A percentile compares a stretch with the other conserved stretches of the same genome.
Evolutionary conservation across 2,888 invertebrate genomes (phyloP).

Genomic region (Euclidia mi): DNA sequence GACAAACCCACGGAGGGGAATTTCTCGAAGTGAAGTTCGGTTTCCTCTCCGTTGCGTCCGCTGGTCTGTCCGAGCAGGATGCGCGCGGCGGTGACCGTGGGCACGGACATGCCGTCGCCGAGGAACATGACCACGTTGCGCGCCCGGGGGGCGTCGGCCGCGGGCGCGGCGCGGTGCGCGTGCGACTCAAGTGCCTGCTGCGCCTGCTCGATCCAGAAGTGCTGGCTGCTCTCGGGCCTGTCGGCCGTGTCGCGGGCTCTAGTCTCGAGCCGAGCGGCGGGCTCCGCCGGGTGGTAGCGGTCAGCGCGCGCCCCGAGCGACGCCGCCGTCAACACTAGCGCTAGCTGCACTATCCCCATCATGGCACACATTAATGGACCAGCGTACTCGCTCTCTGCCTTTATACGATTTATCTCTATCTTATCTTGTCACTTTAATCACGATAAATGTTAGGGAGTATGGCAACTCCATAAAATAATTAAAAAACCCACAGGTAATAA

Average conservation of each 20-base stretch:
- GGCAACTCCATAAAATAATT: no score
- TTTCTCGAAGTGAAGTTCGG: conserved; percentile 89
- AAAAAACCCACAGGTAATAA: no score
- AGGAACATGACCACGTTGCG: conserved; percentile 92
- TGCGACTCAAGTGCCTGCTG: conserved; percentile 68
- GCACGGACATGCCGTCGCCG: conserved; percentile 94
- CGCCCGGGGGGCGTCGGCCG: conserved; percentile 31
- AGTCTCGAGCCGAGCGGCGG: conserved; percentile 2
- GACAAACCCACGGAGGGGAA: conserved; percentile 91
- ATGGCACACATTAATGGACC: no score
- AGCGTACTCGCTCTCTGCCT: no score
- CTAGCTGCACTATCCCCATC: no score
- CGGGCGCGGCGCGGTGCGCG: conserved; percentile 35
- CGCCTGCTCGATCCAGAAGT: not conserved
- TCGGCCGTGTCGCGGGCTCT: conserved; percentile 10
- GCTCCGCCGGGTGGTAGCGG: conserved; percentile 34
- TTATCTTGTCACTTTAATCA: no score
- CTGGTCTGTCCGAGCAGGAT: conserved; percentile 91
- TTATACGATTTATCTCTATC: no score
- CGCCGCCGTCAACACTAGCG: not conserved
- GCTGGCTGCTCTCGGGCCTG: conserved; percentile 30
- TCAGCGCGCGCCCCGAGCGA: conserved; percentile 27
- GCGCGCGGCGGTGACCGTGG: conserved; percentile 92
- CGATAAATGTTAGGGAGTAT: no score
- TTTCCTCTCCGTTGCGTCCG: conserved; percentile 89